Evolutionary conservation across 2,888 invertebrate genomes (phyloP), one percentile per base, ranked within the genome.

Genomic region (Liposcelis brunnea): DNA sequence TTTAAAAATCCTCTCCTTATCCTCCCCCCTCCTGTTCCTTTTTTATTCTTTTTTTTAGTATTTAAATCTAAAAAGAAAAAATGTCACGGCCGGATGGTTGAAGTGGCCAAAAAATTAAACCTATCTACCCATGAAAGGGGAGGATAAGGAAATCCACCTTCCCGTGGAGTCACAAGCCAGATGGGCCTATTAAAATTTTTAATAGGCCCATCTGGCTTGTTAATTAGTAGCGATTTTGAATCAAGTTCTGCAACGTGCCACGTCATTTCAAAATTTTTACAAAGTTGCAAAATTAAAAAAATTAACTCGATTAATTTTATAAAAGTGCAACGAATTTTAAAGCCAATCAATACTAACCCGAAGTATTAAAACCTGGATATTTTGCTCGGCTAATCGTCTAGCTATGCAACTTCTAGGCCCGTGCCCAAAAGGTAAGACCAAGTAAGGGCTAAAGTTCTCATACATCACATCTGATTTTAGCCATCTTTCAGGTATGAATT

Each of bases 401-500:
- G 89, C 90, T 52, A 90, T 85, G 56, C 90, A 91, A 6, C 84
- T 74, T 46, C 90, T 69, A 44, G 84, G 76, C 1, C 90, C 90
- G 60, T 86, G 85, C 1, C 90, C 89, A 61, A 90, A 90, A 0
- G 90, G 90, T 34, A 90, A 61, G 40, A 80, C 72, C 26, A 86
- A 64, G 53, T 64, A 71, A 0, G 89, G 87, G 63, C 76, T 70
- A 5, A 64, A 51, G 2, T 60, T 52, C 32, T 58, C 57, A 46
- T 56, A 53, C 2, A 56, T 50, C 6, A 60, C 54, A 31, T 52
- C 52, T 2, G 48, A 54, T 50, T 69, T 68, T 38, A 71, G 46
- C 83, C 83, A 84, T 38, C 90, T 69, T 55, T 87, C 85, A 0
- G 90, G 90, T 45, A 73, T 65, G 55, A 82, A 90, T 34, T 59